phyloP scores from a whole-genome alignment of 2,888 invertebrate species.

The Penaeus monodon region DNA sequence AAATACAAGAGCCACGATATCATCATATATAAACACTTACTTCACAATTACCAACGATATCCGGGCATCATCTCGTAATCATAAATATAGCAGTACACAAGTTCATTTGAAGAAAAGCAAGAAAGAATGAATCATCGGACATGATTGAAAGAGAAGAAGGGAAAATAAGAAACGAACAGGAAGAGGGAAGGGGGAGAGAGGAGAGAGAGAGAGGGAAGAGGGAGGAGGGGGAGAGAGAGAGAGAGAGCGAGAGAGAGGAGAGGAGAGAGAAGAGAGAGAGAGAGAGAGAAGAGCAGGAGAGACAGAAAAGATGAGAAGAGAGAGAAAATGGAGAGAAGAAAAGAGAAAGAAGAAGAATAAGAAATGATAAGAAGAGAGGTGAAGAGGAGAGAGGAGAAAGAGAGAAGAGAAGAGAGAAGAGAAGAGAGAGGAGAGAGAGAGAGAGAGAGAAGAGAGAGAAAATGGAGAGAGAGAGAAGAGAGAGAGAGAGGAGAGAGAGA shows the following conservation, averaged over 20 bases:
- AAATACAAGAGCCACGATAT: too few relatives aligned
- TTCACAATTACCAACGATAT: too few relatives aligned
- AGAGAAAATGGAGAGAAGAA: background rate
- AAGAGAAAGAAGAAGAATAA: background rate
- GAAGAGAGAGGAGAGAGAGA: background rate
- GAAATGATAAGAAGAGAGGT: background rate
- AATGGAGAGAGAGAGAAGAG: background rate
- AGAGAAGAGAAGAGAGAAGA: too few relatives aligned
- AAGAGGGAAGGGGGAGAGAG: background rate
- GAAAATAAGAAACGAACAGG: too few relatives aligned
- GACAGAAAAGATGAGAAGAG: background rate
- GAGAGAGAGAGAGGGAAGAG: background rate
- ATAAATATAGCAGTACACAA: too few relatives aligned
- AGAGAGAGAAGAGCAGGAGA: background rate
- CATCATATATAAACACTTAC: too few relatives aligned
- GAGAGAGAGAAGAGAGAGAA: background rate
- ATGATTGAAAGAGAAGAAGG: too few relatives aligned
- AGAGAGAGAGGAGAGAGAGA: background rate
- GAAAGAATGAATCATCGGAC: too few relatives aligned
- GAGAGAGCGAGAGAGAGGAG: conserved; percentile 3
- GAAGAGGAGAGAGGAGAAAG: too few relatives aligned
- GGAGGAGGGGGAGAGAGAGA: background rate
- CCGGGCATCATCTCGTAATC: too few relatives aligned
- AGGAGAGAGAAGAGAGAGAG: background rate
- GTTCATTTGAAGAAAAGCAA: too few relatives aligned